Conservation (phyloP, 1,140 invertebrate species). For the Drosophila eugracilis region DNA sequence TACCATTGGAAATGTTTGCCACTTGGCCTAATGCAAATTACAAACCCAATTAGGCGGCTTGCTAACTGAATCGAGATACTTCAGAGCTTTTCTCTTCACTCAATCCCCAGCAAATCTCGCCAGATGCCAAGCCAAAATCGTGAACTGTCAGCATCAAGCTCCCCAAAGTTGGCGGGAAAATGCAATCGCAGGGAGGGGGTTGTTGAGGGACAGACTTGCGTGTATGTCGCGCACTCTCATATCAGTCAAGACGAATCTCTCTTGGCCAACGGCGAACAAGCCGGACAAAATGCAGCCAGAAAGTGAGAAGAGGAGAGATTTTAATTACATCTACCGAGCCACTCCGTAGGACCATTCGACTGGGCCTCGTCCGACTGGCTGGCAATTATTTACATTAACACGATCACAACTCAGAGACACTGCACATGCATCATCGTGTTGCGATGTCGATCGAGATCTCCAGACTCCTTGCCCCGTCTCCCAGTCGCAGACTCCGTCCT, state of each 20-base stretch:
- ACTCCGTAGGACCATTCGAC: conserved; percentile 13
- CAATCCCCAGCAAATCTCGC: conserved; percentile 41
- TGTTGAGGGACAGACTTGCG: conserved; percentile 59
- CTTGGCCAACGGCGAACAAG: conserved; percentile 54
- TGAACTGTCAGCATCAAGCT: conserved; percentile 62
- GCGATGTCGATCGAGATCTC: conserved; percentile 76
- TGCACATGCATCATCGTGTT: conserved; percentile 84
- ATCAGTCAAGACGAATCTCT: conserved; percentile 76
- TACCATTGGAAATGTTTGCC: neutral
- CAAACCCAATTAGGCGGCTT: conserved; percentile 54
- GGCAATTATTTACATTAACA: conserved; percentile 85
- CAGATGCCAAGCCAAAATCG: conserved; percentile 64
- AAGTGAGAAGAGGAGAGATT: conserved; percentile 78
- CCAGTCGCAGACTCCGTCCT: neutral
- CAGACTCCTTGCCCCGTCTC: conserved; percentile 4
- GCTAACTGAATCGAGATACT: conserved; percentile 38
- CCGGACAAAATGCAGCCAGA: conserved; percentile 41
- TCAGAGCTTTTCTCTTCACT: conserved; percentile 8
- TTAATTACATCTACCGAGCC: conserved; percentile 72
- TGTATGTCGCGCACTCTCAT: conserved; percentile 70
- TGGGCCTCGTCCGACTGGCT: conserved; percentile 44
- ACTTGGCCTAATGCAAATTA: conserved; percentile 17
- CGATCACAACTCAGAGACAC: conserved; percentile 84
- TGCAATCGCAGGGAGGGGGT: neutral
- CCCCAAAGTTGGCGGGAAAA: conserved; percentile 3